Evolutionary conservation across 2,113 vertebrate species (phyloP).

Genomic region (Sclerurus mexicanus): DNA sequence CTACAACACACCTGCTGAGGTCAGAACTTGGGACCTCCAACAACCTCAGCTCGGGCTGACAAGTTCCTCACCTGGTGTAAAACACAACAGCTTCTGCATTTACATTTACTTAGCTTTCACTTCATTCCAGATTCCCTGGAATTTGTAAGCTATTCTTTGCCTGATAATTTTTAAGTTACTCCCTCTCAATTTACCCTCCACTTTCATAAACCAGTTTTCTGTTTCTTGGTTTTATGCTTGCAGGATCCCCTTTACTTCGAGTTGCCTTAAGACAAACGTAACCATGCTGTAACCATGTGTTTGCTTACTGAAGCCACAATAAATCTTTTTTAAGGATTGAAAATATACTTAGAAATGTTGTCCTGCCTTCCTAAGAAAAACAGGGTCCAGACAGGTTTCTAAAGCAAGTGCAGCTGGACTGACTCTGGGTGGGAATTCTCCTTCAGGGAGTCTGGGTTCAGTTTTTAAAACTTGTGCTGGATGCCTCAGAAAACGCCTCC

Average conservation of each 20-base stretch:
- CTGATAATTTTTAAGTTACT: neutral
- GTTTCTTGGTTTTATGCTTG: neutral
- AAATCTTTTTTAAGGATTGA: neutral
- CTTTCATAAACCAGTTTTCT: neutral
- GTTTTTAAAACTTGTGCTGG: neutral
- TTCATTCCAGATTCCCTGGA: neutral
- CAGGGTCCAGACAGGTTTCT: neutral
- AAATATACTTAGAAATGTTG: neutral
- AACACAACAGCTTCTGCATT: neutral
- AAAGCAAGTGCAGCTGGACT: conserved; percentile 27
- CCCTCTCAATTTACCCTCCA: neutral
- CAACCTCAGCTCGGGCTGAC: neutral
- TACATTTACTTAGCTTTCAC: neutral
- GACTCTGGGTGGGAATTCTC: neutral
- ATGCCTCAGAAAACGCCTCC: neutral
- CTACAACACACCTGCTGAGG: neutral
- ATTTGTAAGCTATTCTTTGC: neutral
- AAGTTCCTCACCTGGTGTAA: neutral
- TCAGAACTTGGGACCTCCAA: neutral
- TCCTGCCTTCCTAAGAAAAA: neutral
- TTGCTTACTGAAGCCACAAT: neutral
- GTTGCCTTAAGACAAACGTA: neutral
- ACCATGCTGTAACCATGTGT: neutral
- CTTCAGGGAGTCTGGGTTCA: neutral
- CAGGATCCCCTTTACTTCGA: neutral